Evolutionary conservation across 2,888 invertebrate genomes (phyloP), one percentile per base, ranked within the genome.

Genomic region (Drosophila infuscata): DNA sequence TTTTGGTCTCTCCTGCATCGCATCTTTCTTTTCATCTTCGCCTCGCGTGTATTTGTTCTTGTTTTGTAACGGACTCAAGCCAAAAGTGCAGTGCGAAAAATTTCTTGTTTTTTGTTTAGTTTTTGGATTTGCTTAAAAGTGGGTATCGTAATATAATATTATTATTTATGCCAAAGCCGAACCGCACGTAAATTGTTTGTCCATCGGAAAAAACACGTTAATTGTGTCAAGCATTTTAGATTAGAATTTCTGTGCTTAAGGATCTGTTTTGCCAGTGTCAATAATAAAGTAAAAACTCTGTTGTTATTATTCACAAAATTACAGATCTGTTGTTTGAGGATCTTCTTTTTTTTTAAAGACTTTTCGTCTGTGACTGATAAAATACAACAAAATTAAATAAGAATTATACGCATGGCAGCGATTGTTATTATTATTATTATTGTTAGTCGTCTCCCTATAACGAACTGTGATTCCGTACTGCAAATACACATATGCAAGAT

Each of bases 161-260:
- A 35, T n/a, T 41, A 29, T 38, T 46, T 35, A 38, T 17, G 25
- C 17, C 29, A 7, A 48, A 49, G 41, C 41, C n/a, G 20, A 68
- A 51, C n/a, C 25, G 48, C 20, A 9, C 38, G n/a, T 57, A 71
- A 71, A 71, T 79, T 64, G 68, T 78, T 65, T 74, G 65, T 36
- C 53, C 46, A 60, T 20, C 38, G 38, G 38, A 38, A 38, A 35
- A 32, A 60, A 7, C 41, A 9, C 7, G 30, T 29, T 29, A 56
- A 63, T 25, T 33, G 33, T 33, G 8, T 11, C 12, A 64, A 46
- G 48, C 48, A 17, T 29, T 9, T 29, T 17, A 8, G 9, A 49
- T 49, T 30, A n/a, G 5, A 29, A 29, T 38, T 36, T 29, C 46
- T 59, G 41, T 17, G 46, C 9, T 20, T 9, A 20, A 32, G 29